Percentiles rank a stretch among this genome's conserved stretches.
These are phyloP conservation scores for Pollenia angustigena DNA, from an alignment of 2,888 invertebrate genomes.

Conservation along the genomic window DNA sequence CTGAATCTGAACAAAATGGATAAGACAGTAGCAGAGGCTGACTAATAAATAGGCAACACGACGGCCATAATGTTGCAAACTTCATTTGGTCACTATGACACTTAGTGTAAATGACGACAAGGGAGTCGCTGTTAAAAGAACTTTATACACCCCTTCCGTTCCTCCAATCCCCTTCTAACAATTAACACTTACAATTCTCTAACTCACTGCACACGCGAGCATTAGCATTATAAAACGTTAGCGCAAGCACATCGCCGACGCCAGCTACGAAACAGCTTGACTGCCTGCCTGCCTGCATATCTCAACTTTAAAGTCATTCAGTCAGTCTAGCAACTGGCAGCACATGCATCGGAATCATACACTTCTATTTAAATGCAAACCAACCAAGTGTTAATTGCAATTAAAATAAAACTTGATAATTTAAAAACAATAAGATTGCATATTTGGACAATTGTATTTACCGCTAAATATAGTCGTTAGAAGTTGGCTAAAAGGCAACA, in stretches of 20 bases:
- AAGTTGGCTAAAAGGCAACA: no score
- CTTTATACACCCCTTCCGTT: slow-evolving; percentile 43
- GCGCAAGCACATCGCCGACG: slow-evolving; percentile 5
- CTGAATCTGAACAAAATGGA: slow-evolving; percentile 24
- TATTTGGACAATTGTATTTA: not conserved
- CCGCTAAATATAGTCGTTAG: not conserved
- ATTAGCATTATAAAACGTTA: slow-evolving; percentile 15
- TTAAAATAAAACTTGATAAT: slow-evolving; percentile 38
- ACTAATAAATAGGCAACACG: slow-evolving; percentile 43
- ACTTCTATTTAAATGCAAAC: slow-evolving; percentile 5
- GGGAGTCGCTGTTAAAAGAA: slow-evolving; percentile 49
- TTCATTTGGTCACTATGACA: slow-evolving; percentile 33
- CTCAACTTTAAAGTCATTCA: slow-evolving; percentile 49
- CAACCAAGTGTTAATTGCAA: slow-evolving; percentile 49
- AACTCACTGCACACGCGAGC: slow-evolving; percentile 32
- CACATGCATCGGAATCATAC: slow-evolving; percentile 29
- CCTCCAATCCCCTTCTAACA: slow-evolving; percentile 3
- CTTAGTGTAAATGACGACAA: slow-evolving; percentile 22
- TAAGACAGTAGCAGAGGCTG: slow-evolving; percentile 29
- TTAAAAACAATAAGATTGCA: not conserved
- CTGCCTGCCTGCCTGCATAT: slow-evolving; percentile 12
- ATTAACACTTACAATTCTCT: slow-evolving; percentile 37
- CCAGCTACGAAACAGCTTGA: slow-evolving; percentile 1
- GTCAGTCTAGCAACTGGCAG: slow-evolving; percentile 35
- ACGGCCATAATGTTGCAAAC: slow-evolving; percentile 15